Percentiles rank a stretch among this genome's conserved stretches.
Evolutionary conservation across 2,888 invertebrate species (phyloP).

Genomic region (Lomographa bimaculata): DNA sequence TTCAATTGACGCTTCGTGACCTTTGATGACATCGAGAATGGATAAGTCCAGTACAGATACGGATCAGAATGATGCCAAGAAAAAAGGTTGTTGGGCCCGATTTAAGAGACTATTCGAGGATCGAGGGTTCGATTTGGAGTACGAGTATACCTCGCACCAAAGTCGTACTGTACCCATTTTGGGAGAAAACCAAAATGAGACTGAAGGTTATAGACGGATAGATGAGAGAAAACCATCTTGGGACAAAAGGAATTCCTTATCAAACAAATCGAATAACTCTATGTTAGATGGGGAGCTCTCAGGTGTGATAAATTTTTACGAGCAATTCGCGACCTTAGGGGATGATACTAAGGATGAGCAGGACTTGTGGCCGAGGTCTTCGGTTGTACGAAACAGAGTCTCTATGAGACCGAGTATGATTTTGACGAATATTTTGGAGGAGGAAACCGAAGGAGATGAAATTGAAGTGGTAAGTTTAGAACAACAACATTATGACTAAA

Average conservation of each 20-base stretch:
- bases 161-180: constrained; percentile 33
- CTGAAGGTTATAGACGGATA: constrained; percentile 53
- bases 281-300: constrained; percentile 55
- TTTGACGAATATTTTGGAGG: constrained; percentile 63
- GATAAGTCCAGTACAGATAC: constrained; percentile 31
- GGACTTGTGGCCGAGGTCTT: constrained; percentile 50
- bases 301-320: constrained; percentile 68
- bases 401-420: constrained; percentile 71
- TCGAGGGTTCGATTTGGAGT: constrained; percentile 73
- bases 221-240: constrained; percentile 46
- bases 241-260: constrained; percentile 27
- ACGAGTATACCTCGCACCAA: constrained; percentile 52
- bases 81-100: constrained; percentile 67
- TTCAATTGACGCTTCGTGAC: constrained; percentile 7
- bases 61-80: constrained; percentile 20
- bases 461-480: constrained; percentile 60
- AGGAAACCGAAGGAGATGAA: constrained; percentile 51
- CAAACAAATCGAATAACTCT: constrained; percentile 25
- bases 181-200: constrained; percentile 45
- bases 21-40: constrained; percentile 30
- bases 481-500: constrained; percentile 1
- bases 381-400: constrained; percentile 56
- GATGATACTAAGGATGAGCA: constrained; percentile 58
- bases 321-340: constrained; percentile 67
- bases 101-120: constrained; percentile 71